These are phyloP conservation scores for Liparis tanakae DNA, from an alignment of 2,797 vertebrate genomes.

Conservation along the genomic window DNA sequence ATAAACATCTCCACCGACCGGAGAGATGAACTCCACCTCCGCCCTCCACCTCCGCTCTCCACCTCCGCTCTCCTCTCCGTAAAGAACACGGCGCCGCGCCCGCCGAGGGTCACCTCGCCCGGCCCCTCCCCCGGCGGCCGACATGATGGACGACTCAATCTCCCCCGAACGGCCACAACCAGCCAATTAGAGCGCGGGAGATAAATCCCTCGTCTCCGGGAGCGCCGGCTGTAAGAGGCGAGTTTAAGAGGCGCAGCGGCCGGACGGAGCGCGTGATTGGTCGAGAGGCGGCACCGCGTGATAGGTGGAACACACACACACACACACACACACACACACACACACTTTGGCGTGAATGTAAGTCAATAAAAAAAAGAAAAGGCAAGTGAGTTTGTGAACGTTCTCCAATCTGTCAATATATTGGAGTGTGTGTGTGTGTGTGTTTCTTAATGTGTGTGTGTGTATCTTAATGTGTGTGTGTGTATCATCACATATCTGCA, in stretches of 20 bases:
- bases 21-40: slow-evolving; percentile 78
- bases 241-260: slow-evolving; percentile 62
- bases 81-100: slow-evolving; percentile 72
- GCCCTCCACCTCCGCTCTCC: slow-evolving; percentile 62
- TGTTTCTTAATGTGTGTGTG: slow-evolving; percentile 31
- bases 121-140: slow-evolving; percentile 65
- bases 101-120: slow-evolving; percentile 72
- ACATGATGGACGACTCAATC: slow-evolving; percentile 85
- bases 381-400: slow-evolving; percentile 26
- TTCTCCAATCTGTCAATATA: slow-evolving; percentile 40
- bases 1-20: slow-evolving; percentile 71
- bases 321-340: not conserved
- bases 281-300: slow-evolving; percentile 33
- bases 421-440: slow-evolving; percentile 25
- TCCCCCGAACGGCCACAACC: slow-evolving; percentile 78
- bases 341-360: slow-evolving; percentile 1
- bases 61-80: slow-evolving; percentile 73
- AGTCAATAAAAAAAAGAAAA: slow-evolving; percentile 50
- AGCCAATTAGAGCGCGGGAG: slow-evolving; percentile 81
- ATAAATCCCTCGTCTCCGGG: slow-evolving; percentile 72
- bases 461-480: slow-evolving; percentile 22
- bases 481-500: slow-evolving; percentile 46
- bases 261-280: slow-evolving; percentile 73
- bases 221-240: slow-evolving; percentile 68
- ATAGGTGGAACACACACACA: slow-evolving; percentile 30